Evolutionary conservation across 2,888 invertebrate species (phyloP).

Genomic region (Mythimna albipuncta): DNA sequence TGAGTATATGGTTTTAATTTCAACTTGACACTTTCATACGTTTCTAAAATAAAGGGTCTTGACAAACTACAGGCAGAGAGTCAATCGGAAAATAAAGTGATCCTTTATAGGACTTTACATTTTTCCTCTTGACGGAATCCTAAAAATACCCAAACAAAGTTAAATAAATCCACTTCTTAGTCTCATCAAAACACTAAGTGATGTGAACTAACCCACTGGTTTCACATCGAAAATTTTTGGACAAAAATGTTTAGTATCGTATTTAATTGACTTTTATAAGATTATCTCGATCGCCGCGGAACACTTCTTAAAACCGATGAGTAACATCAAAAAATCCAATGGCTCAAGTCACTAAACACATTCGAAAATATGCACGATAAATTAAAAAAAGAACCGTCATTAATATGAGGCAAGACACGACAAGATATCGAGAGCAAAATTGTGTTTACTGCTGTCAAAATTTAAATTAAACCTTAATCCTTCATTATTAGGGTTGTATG

Average conservation of each 20-base stretch:
- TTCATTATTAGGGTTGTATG: conserved; percentile 66
- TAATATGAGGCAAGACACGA: conserved; percentile 82
- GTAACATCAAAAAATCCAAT: conserved; percentile 70
- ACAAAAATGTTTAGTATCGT: conserved; percentile 56
- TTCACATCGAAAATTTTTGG: conserved; percentile 55
- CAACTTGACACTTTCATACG: too few relatives aligned
- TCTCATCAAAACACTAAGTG: conserved; percentile 41
- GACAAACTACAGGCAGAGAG: too few relatives aligned
- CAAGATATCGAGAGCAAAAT: conserved; percentile 76
- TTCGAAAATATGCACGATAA: conserved; percentile 80
- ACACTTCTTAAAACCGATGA: conserved; percentile 73
- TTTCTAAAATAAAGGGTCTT: too few relatives aligned
- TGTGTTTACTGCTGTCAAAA: conserved; percentile 57
- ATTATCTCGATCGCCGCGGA: conserved; percentile 69
- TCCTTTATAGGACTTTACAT: too few relatives aligned
- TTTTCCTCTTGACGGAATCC: neutral
- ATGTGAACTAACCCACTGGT: conserved; percentile 48
- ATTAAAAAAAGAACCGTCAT: conserved; percentile 85
- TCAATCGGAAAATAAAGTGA: too few relatives aligned
- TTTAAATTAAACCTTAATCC: conserved; percentile 70
- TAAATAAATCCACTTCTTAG: conserved; percentile 19
- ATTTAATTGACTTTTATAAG: conserved; percentile 69
- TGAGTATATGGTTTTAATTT: too few relatives aligned
- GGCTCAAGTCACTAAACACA: conserved; percentile 70
- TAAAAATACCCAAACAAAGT: conserved; percentile 12